Base-by-base conservation (phyloP, 2,797 vertebrate genomes). In the Brachymystax lenok region DNA sequence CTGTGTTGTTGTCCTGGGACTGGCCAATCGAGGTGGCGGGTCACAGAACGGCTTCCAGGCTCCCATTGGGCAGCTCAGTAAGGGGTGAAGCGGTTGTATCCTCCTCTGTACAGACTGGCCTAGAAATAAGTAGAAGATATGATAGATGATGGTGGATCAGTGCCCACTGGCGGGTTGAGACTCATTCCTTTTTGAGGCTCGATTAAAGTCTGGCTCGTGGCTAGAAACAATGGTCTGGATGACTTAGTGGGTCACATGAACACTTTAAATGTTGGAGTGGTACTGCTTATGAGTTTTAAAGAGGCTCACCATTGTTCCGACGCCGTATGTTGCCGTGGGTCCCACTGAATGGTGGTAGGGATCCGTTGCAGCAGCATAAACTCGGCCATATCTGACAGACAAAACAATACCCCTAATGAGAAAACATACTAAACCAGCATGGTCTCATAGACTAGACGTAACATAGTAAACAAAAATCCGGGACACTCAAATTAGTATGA, bases 31-130 rank as follows among this genome's bases (percentile, higher is more conserved):
- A 72, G 46, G 63, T 71, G 50, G 69, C 52, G 76, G 70, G 74
- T 82, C 80, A 74, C 74, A 35, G 64, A 80, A 71, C 78, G 82
- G 69, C 61, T 19, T 46, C 52, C 21, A 0, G 28, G 2, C 28
- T 56, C 46, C 66, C 3, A 1, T 40, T 1, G 21, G 78, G 61
- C 1, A 35, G 2, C 71, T 96, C 89, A 96, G 92, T 96, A 96
- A 0, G 95, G 95, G 52, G 95, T 95, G 87, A 96, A 96, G 75
- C 95, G 93, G 87, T 94, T 96, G 85, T 96, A 96, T 73, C 94
- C 95, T 88, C 95, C 95, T 85, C 95, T 87, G 90, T 96, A 96
- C 86, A 96, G 87, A 90, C 95, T 95, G 82, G 95, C 94, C 95
- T 96, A 88, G 51, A 81, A 88, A 83, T 80, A 89, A 83, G 63